Evolutionary conservation across 2,113 vertebrate species (phyloP).

Genomic region (Pseudorasbora parva): DNA sequence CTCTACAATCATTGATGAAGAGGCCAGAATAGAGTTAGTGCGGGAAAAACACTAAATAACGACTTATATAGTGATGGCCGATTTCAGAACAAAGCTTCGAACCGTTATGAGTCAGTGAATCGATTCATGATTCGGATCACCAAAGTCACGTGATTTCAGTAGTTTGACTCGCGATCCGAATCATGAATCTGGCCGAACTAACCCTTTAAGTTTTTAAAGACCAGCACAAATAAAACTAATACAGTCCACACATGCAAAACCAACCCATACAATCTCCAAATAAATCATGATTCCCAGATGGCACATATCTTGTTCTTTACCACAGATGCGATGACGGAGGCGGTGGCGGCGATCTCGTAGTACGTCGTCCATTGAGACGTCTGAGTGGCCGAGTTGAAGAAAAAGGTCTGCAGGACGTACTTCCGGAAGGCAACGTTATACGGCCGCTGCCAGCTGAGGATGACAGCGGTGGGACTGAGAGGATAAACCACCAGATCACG

Average conservation of each 20-base stretch:
- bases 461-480: constrained; percentile 87
- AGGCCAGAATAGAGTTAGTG: too few relatives aligned
- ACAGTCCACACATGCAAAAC: too few relatives aligned
- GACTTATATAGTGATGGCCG: too few relatives aligned
- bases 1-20: too few relatives aligned
- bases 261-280: neutral
- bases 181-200: too few relatives aligned
- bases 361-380: constrained; percentile 94
- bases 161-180: too few relatives aligned
- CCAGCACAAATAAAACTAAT: neutral
- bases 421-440: constrained; percentile 92
- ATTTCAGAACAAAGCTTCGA: too few relatives aligned
- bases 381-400: constrained; percentile 90
- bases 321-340: constrained; percentile 90
- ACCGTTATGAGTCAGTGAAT: too few relatives aligned
- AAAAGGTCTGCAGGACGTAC: constrained; percentile 94
- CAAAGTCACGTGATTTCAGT: too few relatives aligned
- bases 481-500: constrained; percentile 88
- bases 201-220: too few relatives aligned
- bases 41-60: too few relatives aligned
- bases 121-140: too few relatives aligned
- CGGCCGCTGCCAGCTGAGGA: constrained; percentile 93
- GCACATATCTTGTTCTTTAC: constrained; percentile 68
- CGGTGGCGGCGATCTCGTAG: constrained; percentile 92
- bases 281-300: neutral